Evolutionary conservation across 2,888 invertebrate species (phyloP).

Genomic region (Hypomecis punctinalis): DNA sequence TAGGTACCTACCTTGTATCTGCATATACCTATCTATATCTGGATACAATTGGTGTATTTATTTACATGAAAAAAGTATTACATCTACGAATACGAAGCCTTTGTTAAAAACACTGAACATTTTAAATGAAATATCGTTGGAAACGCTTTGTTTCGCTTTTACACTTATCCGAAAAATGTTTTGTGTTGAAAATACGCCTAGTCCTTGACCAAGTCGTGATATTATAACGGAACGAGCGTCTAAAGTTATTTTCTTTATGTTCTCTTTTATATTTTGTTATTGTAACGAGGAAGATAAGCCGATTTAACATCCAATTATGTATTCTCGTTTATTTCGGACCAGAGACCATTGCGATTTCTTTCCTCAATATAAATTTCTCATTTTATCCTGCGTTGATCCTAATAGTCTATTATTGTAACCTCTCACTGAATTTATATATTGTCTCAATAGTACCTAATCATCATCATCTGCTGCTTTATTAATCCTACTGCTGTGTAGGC

Average conservation of each 20-base stretch:
- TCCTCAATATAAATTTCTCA: background rate
- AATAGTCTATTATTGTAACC: too few species aligned
- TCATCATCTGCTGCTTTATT: too few species aligned
- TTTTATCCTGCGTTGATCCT: background rate
- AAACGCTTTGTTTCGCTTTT: background rate
- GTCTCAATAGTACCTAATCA: too few species aligned
- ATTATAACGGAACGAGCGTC: constrained; percentile 4
- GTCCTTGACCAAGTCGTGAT: constrained; percentile 10
- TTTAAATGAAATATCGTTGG: constrained; percentile 10
- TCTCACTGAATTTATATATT: too few species aligned
- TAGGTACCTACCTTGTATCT: too few species aligned
- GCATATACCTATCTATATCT: background rate
- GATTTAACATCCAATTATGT: constrained; percentile 22
- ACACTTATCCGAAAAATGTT: background rate
- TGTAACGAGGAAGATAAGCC: constrained; percentile 22
- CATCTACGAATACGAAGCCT: background rate
- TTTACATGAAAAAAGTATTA: constrained; percentile 8
- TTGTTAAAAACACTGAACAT: constrained; percentile 6
- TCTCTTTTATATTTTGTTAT: constrained; percentile 25
- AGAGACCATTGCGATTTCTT: constrained; percentile 12
- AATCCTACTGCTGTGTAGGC: too few species aligned
- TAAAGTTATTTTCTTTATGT: constrained; percentile 17
- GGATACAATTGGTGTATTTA: constrained; percentile 1
- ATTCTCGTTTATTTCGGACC: constrained; percentile 23
- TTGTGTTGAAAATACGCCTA: background rate